Conservation (phyloP, 2,113 vertebrate species). For the Solenodon paradoxus region DNA sequence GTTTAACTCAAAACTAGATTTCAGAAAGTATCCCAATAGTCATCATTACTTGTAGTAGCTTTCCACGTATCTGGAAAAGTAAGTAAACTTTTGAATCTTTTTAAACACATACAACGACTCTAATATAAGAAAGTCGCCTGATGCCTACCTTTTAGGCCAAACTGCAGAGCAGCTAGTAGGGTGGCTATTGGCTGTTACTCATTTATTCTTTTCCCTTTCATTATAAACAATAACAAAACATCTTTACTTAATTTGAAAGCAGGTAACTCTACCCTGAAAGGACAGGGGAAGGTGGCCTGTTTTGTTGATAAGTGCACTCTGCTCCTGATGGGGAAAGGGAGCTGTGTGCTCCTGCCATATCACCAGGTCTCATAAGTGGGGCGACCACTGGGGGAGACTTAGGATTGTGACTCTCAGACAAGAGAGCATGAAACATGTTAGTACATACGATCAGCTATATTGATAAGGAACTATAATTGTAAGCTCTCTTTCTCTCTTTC, state of each 20-base stretch:
- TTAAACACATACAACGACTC: not conserved
- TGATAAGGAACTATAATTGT: not conserved
- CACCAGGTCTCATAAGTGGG: not conserved
- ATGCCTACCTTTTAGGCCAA: not conserved
- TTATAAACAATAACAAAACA: slow-evolving; percentile 42
- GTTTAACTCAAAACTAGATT: slow-evolving; percentile 29
- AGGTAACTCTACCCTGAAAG: not conserved
- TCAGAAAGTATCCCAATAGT: not conserved
- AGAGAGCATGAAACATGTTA: not conserved
- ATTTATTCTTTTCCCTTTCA: slow-evolving; percentile 29
- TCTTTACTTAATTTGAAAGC: slow-evolving; percentile 20
- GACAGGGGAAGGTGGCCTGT: not conserved
- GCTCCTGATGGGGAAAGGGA: not conserved
- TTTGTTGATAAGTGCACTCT: not conserved
- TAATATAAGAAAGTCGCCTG: not conserved
- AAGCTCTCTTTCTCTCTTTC: too few relatives aligned
- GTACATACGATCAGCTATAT: not conserved
- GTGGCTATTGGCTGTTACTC: too few relatives aligned
- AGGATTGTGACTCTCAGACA: not conserved
- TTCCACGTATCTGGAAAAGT: slow-evolving; percentile 37
- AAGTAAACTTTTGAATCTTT: not conserved
- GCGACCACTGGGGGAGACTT: not conserved
- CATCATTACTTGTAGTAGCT: not conserved
- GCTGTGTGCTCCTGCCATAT: rapidly evolving
- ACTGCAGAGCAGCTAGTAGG: slow-evolving; percentile 11